phyloP scores from a whole-genome alignment of 2,113 vertebrate species.

The Odontophorus gujanensis region DNA sequence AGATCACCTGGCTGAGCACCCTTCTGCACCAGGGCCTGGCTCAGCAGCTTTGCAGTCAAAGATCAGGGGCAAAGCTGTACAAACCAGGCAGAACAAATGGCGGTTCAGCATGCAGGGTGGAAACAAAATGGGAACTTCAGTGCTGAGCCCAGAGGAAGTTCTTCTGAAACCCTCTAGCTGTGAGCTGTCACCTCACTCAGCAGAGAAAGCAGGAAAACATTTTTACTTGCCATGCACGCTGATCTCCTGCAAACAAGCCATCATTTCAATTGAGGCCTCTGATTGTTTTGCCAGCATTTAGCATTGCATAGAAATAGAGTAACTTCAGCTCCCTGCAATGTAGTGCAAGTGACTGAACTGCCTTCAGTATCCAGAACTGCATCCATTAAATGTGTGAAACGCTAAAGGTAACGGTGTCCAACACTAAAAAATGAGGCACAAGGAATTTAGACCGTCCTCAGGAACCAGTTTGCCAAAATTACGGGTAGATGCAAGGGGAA shows the following conservation, averaged over 20 bases:
- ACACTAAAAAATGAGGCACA: conserved; percentile 42
- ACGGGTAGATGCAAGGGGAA: conserved; percentile 49
- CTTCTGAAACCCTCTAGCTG: neutral
- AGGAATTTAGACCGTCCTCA: conserved; percentile 37
- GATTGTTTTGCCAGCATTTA: neutral
- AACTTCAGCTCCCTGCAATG: neutral
- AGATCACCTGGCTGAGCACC: neutral
- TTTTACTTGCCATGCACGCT: neutral
- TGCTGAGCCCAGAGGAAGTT: neutral
- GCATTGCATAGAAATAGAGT: neutral
- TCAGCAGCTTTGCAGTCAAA: neutral
- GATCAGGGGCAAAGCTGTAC: neutral
- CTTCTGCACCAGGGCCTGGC: neutral
- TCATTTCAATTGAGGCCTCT: neutral
- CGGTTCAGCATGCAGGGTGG: accelerated
- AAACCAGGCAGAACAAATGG: neutral
- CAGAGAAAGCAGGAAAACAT: neutral
- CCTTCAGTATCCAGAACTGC: conserved; percentile 33
- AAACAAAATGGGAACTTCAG: neutral
- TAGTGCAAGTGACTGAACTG: neutral
- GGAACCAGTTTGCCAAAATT: conserved; percentile 61
- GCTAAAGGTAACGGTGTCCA: conserved; percentile 35
- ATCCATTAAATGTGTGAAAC: conserved; percentile 65
- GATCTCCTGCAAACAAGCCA: neutral
- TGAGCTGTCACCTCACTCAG: neutral